Conservation (phyloP, 2,797 vertebrate genomes). For the Mustela erminea region DNA sequence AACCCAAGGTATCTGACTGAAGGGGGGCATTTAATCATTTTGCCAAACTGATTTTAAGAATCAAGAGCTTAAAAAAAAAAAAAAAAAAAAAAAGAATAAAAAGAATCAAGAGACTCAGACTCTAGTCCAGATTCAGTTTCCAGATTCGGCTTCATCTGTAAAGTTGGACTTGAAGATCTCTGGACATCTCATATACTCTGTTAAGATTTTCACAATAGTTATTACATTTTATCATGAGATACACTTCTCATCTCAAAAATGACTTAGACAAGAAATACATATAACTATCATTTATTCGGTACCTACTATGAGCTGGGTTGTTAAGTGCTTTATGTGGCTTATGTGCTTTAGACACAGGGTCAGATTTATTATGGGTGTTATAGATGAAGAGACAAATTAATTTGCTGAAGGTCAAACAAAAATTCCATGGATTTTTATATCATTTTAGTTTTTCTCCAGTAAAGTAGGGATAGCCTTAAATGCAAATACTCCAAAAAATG, state of each 20-base stretch:
- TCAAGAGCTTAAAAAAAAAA: not conserved
- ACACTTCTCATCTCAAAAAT: conserved; percentile 2
- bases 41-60: conserved; percentile 30
- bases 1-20: conserved; percentile 23
- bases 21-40: conserved; percentile 15
- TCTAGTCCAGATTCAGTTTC: not conserved
- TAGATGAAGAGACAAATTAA: not conserved
- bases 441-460: not conserved
- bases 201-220: not conserved
- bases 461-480: conserved; percentile 29
- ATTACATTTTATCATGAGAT: not conserved
- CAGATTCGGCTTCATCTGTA: not conserved
- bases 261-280: not conserved
- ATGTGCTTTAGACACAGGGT: not conserved
- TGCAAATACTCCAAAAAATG: conserved; percentile 40
- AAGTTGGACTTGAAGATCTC: conserved; percentile 43
- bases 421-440: not conserved
- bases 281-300: not conserved
- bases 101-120: not conserved
- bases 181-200: not conserved
- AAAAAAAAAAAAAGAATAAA: too few relatives aligned
- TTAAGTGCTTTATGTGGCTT: not conserved
- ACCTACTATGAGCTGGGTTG: not conserved
- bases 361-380: not conserved
- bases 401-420: conserved; percentile 7